Percentiles rank a stretch among this genome's conserved stretches.
Conservation (phyloP, 2,113 vertebrate genomes). For the Protobothrops mucrosquamatus region DNA sequence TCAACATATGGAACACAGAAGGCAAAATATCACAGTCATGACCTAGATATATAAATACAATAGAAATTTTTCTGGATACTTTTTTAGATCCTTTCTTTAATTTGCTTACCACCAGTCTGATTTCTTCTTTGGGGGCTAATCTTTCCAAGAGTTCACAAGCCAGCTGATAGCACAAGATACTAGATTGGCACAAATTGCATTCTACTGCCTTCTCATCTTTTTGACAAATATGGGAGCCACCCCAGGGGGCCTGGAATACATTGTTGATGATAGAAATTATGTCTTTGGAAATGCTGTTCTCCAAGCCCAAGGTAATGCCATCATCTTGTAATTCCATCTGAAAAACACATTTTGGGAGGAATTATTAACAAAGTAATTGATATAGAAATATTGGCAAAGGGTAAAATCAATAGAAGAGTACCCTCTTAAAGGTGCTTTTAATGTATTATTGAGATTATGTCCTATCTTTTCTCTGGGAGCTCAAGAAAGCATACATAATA, state of each 20-base stretch:
- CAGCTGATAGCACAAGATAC: conserved; percentile 97
- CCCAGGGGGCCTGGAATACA: conserved; percentile 98
- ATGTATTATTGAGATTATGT: neutral
- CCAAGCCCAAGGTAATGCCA: conserved; percentile 90
- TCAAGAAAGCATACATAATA: neutral
- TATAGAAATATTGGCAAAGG: neutral
- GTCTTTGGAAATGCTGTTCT: conserved; percentile 91
- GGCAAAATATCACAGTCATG: neutral
- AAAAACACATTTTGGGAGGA: conserved; percentile 47
- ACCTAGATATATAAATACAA: neutral
- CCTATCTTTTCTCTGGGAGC: neutral
- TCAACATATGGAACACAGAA: neutral
- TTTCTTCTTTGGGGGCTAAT: conserved; percentile 93
- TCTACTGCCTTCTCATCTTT: conserved; percentile 92
- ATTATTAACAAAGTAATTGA: conserved; percentile 38
- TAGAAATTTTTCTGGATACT: neutral
- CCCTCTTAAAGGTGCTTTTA: neutral
- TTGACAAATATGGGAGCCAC: conserved; percentile 95
- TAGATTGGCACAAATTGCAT: conserved; percentile 95
- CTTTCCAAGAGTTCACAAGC: conserved; percentile 94
- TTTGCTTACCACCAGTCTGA: conserved; percentile 91
- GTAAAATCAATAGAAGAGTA: neutral
- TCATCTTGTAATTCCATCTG: conserved; percentile 99
- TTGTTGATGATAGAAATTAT: conserved; percentile 97
- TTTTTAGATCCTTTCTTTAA: neutral